These are phyloP conservation scores for Tiaroga cobitis DNA, from an alignment of 2,797 vertebrate species.

Conservation along the genomic window DNA sequence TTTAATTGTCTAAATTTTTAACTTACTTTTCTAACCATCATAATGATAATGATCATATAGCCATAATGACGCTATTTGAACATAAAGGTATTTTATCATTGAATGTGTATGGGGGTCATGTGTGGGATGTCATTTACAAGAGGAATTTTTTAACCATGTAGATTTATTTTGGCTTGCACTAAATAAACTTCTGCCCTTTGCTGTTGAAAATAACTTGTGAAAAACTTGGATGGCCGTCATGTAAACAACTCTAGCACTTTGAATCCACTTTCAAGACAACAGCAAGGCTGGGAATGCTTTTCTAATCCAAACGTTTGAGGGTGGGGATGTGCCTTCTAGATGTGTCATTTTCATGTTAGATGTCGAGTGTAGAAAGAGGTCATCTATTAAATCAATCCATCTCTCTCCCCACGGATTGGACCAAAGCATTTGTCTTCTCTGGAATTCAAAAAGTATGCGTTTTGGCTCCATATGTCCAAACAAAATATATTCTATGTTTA, in stretches of 20 bases:
- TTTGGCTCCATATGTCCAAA: conserved; percentile 35
- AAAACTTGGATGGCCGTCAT: conserved; percentile 74
- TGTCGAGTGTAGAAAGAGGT: conserved; percentile 15
- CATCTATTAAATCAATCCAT: not conserved
- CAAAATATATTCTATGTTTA: conserved; percentile 23
- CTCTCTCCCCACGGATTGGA: conserved; percentile 1
- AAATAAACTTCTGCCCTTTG: conserved; percentile 62
- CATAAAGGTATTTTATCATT: not conserved
- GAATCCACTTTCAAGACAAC: conserved; percentile 65
- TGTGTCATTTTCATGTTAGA: conserved; percentile 16
- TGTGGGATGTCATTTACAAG: conserved; percentile 8
- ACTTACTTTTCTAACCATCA: too few relatives aligned
- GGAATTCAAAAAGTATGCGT: conserved; percentile 32
- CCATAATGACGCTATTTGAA: not conserved
- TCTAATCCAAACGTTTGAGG: conserved; percentile 46
- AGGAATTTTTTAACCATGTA: conserved; percentile 39
- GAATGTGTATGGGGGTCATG: too few relatives aligned
- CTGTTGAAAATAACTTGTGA: conserved; percentile 66
- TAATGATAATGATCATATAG: not conserved
- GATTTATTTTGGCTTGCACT: conserved; percentile 65
- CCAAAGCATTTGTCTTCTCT: not conserved
- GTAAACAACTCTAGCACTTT: conserved; percentile 70
- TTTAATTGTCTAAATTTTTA: not conserved
- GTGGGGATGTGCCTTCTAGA: conserved; percentile 42
- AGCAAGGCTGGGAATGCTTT: conserved; percentile 72